Evolutionary conservation across 2,113 vertebrate genomes (phyloP), one percentile per base, ranked within the genome.

Genomic region (Zeus faber): DNA sequence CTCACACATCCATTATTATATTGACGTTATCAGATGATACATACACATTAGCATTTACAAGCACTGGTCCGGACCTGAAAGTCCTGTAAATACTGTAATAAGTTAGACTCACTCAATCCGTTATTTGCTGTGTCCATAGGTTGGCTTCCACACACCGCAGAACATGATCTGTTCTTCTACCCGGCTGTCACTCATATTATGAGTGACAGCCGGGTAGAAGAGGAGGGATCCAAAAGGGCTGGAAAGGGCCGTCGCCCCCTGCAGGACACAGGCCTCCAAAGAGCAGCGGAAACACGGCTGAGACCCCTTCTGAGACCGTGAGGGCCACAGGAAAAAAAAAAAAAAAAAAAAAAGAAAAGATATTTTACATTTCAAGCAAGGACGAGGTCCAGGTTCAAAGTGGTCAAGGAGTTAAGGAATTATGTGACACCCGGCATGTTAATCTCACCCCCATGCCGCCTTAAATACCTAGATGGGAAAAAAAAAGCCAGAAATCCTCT

Each of bases 351-450:
- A n/a, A n/a, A n/a, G n/a, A n/a, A n/a, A n/a, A n/a, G n/a, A n/a
- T n/a, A 20, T 8, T 44, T 57, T 47, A 47, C 18, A 33, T 31
- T 54, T 8, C 13, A 16, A 16, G n/a, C 24, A n/a, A 14, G 43
- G 14, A 43, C 33, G 11, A 37, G 7, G 8, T 7, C 17, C 20
- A 7, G 41, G 21, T 57, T 46, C 14, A 35, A 23, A 24, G 20
- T 47, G 16, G 21, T 37, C n/a, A n/a, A n/a, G n/a, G 54, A 47
- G 26, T 57, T 35, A 37, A 37, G 29, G 54, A 57, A 57, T 57
- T 57, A 24, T 44, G 29, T 46, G 54, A 47, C 47, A 55, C 39
- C 49, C 40, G 3, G 11, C 13, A 20, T 13, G 39, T 46, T 47
- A 57, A 57, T 57, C 43, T 35, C 10, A 35, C 29, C 16, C 23